phyloP scores from a whole-genome alignment of 2,888 invertebrate species.

The Holacanthella duospinosa region DNA sequence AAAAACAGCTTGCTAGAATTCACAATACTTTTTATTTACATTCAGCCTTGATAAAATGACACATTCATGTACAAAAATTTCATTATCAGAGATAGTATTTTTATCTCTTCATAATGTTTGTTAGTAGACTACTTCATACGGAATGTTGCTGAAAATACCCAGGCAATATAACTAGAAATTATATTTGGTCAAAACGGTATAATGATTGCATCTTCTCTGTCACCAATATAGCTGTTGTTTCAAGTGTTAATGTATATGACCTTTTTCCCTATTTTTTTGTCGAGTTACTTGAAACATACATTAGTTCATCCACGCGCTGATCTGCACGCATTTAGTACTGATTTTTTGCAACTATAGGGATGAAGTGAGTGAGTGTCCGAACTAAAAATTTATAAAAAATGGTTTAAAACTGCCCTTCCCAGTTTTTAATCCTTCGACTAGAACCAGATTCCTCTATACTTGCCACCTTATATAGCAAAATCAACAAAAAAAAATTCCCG shows the following conservation, averaged over 20 bases:
- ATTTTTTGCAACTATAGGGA: not conserved
- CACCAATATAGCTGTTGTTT: too few relatives aligned
- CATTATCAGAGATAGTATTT: too few relatives aligned
- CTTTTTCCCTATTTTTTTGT: not conserved
- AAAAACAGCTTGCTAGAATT: too few relatives aligned
- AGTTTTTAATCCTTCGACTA: not conserved
- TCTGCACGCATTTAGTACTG: not conserved
- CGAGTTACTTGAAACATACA: not conserved
- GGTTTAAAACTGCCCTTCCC: slow-evolving; percentile 2
- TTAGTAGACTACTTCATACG: too few relatives aligned
- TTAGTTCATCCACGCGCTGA: not conserved
- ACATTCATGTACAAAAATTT: too few relatives aligned
- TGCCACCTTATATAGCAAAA: slow-evolving; percentile 1
- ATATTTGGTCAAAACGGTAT: too few relatives aligned
- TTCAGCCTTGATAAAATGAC: too few relatives aligned
- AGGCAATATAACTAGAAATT: too few relatives aligned
- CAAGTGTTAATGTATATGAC: slow-evolving; percentile 2
- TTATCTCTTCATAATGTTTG: too few relatives aligned
- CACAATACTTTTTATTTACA: too few relatives aligned
- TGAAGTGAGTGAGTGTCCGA: not conserved
- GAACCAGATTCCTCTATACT: slow-evolving; percentile 1
- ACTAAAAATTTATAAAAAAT: not conserved
- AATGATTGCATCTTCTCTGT: too few relatives aligned
- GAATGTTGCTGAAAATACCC: too few relatives aligned
- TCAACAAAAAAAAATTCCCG: not conserved